Evolutionary conservation across 30 jellyfish, hydroid and myxozoan genomes (phyloP), one percentile per base, ranked within the genome.

Genomic region (Aurelia coerulea): DNA sequence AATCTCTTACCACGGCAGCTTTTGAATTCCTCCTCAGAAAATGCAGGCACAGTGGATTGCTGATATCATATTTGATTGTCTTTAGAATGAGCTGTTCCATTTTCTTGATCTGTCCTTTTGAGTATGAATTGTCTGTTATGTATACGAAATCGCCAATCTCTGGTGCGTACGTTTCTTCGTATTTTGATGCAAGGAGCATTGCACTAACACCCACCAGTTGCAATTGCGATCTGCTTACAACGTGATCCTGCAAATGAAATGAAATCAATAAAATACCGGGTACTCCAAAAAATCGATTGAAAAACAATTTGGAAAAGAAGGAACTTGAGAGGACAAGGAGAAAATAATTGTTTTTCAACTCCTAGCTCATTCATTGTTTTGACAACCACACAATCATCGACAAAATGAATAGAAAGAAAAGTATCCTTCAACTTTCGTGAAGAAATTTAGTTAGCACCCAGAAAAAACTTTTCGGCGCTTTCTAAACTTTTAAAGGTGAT

Each of bases 121-220:
- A 77, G 84, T 90, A 95, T 14, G 99, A 97, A 79, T 90, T 95
- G 83, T 95, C 98, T 12, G 98, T 95, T 51, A 95, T 90, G 84
- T 95, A 95, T 15, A 95, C 99, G 90, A 95, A 95, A 78, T 95
- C 99, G 5, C 97, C 97, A 33, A 95, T 84, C 78, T 95, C 99
- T n/a, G 99, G 99, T 34, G 98, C 98, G 71, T 85, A 95, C 81
- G 96, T 95, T 72, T 95, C 99, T 74, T 95, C 99, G 68, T 95
- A 95, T 74, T 95, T 95, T 16, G 99, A 90, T 63, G 99, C 99
- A 56, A 95, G 42, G 15, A 95, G 79, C 99, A 95, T 95, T 14
- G 99, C 96, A 72, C 97, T 95, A 18, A 95, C 98, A n/a, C 98
- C 99, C 17, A 90, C 98, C 67, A 95, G 95, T 62, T 95, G 99